These are phyloP conservation scores for Parelbella ahira DNA, from an alignment of 2,888 invertebrate genomes.

Conservation along the genomic window DNA sequence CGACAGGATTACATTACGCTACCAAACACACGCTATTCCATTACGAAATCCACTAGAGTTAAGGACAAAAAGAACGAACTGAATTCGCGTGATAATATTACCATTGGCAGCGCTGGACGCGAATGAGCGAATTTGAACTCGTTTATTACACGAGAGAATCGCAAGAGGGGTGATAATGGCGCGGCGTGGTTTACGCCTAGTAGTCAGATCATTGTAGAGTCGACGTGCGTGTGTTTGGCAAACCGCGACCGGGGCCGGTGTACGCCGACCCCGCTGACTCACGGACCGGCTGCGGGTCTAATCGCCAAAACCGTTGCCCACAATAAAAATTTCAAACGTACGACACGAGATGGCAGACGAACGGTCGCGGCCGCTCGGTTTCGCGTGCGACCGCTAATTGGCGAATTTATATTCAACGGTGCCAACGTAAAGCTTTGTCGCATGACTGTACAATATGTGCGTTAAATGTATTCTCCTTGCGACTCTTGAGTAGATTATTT, in stretches of 20 bases:
- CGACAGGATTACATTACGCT: no score
- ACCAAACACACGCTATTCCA: no score
- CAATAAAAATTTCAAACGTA: conserved; percentile 37
- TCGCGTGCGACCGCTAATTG: conserved; percentile 34
- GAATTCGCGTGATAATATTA: no score
- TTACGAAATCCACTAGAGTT: no score
- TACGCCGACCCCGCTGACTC: conserved; percentile 64
- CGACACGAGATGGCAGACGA: conserved; percentile 31
- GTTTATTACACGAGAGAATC: no score
- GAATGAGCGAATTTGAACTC: no score
- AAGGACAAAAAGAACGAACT: no score
- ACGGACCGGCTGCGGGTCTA: conserved; percentile 42
- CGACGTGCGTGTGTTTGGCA: conserved; percentile 35
- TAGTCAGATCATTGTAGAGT: neutral
- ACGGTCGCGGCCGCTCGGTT: no score
- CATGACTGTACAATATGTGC: conserved; percentile 3
- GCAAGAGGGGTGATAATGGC: neutral
- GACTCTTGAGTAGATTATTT: no score
- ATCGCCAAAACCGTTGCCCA: conserved; percentile 41
- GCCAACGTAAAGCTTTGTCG: conserved; percentile 1
- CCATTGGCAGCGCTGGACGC: no score
- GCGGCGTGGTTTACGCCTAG: neutral
- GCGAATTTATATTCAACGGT: conserved; percentile 33
- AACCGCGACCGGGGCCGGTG: conserved; percentile 43
- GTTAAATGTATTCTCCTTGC: no score